A percentile compares a stretch with the other conserved stretches of the same genome.
Evolutionary conservation across 2,797 vertebrate species (phyloP).

Genomic region (Pteronotus mesoamericanus): DNA sequence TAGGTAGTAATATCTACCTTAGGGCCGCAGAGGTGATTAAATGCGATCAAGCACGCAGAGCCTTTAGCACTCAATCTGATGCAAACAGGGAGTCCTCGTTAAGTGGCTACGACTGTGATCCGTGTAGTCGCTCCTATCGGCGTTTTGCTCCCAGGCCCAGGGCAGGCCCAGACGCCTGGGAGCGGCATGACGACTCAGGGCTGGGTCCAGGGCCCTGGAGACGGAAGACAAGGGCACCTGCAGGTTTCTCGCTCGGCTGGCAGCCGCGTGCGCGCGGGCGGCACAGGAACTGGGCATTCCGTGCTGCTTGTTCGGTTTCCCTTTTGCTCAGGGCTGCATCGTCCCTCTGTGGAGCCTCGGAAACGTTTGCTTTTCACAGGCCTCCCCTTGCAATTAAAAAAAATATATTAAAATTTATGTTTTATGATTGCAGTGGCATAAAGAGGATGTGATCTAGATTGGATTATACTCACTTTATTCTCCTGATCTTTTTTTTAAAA

Average conservation of each 20-base stretch:
- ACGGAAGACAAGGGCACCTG: background rate
- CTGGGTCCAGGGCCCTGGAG: background rate
- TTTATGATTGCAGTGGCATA: background rate
- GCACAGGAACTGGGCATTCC: background rate
- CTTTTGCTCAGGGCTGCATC: background rate
- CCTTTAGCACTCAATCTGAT: background rate
- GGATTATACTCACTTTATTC: background rate
- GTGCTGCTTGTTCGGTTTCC: background rate
- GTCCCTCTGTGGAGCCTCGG: background rate
- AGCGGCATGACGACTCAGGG: no score
- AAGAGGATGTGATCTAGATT: background rate
- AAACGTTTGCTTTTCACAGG: background rate
- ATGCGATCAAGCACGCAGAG: background rate
- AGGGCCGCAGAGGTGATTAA: background rate
- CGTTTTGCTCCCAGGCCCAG: background rate
- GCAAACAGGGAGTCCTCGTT: background rate
- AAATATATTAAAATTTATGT: background rate
- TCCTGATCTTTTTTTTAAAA: background rate
- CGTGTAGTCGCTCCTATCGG: rapidly evolving
- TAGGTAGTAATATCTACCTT: background rate
- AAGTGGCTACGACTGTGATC: background rate
- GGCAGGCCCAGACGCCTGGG: background rate
- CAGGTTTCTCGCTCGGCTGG: background rate
- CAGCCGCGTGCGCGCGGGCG: background rate
- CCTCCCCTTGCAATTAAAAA: background rate